Conservation (phyloP, 2,113 vertebrate genomes). For the Melanostigma gelatinosum region DNA sequence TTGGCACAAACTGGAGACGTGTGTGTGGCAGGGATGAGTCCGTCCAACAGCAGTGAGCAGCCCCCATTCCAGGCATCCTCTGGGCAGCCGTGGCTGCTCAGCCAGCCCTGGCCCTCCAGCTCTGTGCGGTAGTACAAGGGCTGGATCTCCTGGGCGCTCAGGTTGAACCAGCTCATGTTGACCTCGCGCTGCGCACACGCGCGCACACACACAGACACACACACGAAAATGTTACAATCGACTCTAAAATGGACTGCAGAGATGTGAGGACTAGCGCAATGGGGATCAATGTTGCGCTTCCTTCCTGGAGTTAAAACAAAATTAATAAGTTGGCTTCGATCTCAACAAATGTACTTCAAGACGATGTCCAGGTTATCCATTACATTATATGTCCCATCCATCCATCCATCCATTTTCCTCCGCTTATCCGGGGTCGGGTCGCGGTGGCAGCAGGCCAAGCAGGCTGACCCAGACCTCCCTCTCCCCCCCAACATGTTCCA, state of each 20-base stretch:
- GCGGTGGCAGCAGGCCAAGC: too few species aligned
- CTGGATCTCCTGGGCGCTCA: slow-evolving; percentile 89
- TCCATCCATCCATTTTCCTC: too few species aligned
- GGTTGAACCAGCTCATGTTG: slow-evolving; percentile 87
- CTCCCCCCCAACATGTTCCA: too few species aligned
- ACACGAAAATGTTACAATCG: background rate
- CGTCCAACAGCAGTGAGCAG: slow-evolving; percentile 88
- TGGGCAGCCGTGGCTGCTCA: slow-evolving; percentile 85
- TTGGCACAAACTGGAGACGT: slow-evolving; percentile 73
- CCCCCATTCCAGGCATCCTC: slow-evolving; percentile 90
- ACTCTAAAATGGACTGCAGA: background rate
- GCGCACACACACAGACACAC: background rate
- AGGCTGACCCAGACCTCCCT: too few species aligned
- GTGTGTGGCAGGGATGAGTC: slow-evolving; percentile 77
- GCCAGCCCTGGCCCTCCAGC: slow-evolving; percentile 67
- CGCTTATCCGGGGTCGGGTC: too few species aligned
- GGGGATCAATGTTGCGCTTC: background rate
- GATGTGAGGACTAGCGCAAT: background rate
- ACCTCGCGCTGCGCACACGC: slow-evolving; percentile 80
- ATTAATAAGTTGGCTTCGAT: too few species aligned
- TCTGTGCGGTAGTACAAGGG: slow-evolving; percentile 80
- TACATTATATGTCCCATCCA: too few species aligned
- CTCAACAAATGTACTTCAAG: too few species aligned
- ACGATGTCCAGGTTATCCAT: too few species aligned
- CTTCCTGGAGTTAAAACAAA: too few species aligned